Conservation (phyloP, 2,113 vertebrate genomes). For the Pseudolaguvia tuberculata region DNA sequence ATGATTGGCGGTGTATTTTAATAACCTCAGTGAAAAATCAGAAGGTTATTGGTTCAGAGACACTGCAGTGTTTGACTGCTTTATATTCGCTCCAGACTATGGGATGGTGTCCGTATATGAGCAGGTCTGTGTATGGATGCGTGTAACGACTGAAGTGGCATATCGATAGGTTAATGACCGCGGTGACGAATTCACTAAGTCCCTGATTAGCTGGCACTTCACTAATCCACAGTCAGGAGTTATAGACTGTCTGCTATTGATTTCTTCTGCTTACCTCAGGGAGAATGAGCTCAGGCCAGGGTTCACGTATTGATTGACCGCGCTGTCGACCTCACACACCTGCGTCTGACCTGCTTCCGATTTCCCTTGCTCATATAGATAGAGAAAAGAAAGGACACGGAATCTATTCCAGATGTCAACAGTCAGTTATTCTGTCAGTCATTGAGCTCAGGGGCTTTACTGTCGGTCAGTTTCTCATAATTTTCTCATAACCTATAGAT, state of each 20-base stretch:
- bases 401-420: constrained; percentile 6
- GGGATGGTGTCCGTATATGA: background rate
- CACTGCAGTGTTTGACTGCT: background rate
- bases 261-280: constrained; percentile 61
- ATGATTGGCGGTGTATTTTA: background rate
- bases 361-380: constrained; percentile 26
- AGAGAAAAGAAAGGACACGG: constrained; percentile 7
- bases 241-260: constrained; percentile 70
- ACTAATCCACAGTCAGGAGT: constrained; percentile 74
- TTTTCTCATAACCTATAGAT: constrained; percentile 32
- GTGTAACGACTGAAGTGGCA: constrained; percentile 52
- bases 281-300: constrained; percentile 57
- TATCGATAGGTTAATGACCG: constrained; percentile 78
- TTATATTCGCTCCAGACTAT: constrained; percentile 2
- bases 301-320: constrained; percentile 72
- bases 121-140: background rate
- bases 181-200: constrained; percentile 71
- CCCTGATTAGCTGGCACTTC: constrained; percentile 75
- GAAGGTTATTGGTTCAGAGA: background rate
- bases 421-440: constrained; percentile 11
- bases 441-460: constrained; percentile 3
- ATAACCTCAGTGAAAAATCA: background rate
- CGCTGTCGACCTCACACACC: constrained; percentile 62
- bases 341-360: constrained; percentile 40
- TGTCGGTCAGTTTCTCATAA: constrained; percentile 34